phyloP scores from a whole-genome alignment of 2,113 vertebrate genomes.

The Salvator merianae region DNA sequence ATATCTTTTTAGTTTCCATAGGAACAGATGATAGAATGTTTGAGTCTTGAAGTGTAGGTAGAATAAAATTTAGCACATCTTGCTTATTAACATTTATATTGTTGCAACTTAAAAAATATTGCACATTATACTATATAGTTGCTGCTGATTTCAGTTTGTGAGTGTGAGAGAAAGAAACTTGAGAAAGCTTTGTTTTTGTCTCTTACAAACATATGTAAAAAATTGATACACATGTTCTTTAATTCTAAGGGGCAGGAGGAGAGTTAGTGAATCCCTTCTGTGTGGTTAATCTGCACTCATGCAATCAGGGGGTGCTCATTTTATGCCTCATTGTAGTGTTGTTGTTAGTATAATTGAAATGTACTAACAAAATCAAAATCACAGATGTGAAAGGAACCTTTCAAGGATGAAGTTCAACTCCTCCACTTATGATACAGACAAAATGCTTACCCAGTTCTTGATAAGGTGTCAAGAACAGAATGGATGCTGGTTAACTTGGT shows the following conservation, averaged over 20 bases:
- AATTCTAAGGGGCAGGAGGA: background rate
- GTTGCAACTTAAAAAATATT: slow-evolving; percentile 21
- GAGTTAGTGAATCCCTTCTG: too few species aligned
- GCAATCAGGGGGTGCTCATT: too few species aligned
- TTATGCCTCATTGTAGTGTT: too few species aligned
- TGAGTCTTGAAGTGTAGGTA: slow-evolving; percentile 61
- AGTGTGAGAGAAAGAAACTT: background rate
- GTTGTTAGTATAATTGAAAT: too few species aligned
- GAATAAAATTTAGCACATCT: slow-evolving; percentile 58
- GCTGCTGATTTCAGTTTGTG: background rate
- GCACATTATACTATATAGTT: background rate
- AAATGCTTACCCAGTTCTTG: background rate
- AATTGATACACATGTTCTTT: slow-evolving; percentile 12
- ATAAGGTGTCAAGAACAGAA: background rate
- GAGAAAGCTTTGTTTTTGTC: background rate
- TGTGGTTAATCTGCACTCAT: too few species aligned
- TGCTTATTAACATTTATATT: slow-evolving; percentile 53
- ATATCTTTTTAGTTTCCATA: slow-evolving; percentile 76
- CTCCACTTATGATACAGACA: background rate
- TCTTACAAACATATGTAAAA: background rate
- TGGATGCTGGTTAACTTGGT: background rate
- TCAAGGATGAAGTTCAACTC: too few species aligned
- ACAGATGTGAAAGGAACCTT: too few species aligned
- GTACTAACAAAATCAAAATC: too few species aligned
- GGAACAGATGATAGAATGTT: slow-evolving; percentile 72